Percentiles rank a stretch among this genome's conserved stretches.
These are phyloP conservation scores for Ferdinandea cuprea DNA, from an alignment of 2,888 invertebrate species.

Conservation along the genomic window DNA sequence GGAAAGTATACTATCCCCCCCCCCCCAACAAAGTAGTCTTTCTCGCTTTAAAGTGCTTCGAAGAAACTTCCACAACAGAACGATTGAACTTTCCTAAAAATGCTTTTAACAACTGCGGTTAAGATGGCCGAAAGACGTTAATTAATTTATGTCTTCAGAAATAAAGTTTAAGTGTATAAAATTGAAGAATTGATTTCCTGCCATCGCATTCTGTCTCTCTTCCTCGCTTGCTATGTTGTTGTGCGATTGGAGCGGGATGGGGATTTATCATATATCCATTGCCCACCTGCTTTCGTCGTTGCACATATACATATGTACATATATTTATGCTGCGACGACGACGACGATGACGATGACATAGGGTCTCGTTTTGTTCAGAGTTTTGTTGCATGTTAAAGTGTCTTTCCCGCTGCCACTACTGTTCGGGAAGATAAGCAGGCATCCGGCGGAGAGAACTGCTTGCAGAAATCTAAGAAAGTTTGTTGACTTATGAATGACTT, in stretches of 20 bases:
- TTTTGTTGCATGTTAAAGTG: constrained; percentile 74
- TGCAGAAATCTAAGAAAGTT: constrained; percentile 80
- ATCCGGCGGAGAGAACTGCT: constrained; percentile 76
- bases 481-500: constrained; percentile 83
- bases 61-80: not conserved
- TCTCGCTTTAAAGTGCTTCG: constrained; percentile 11
- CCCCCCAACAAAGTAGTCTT: not conserved
- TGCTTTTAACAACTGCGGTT: constrained; percentile 5
- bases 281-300: constrained; percentile 68
- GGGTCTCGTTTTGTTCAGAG: constrained; percentile 63
- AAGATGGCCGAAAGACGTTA: constrained; percentile 12
- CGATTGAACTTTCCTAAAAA: too few species aligned
- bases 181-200: constrained; percentile 57
- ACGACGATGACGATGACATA: not conserved
- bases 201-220: not conserved
- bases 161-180: constrained; percentile 59
- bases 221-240: constrained; percentile 15
- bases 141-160: constrained; percentile 31
- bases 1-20: not conserved
- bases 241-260: too few species aligned
- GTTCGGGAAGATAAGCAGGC: constrained; percentile 65
- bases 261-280: constrained; percentile 55
- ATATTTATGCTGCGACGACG: constrained; percentile 43
- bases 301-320: too few species aligned
- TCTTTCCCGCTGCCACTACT: constrained; percentile 60